Conservation (phyloP, 1,140 invertebrate genomes). For the Drosophila ironensis region DNA sequence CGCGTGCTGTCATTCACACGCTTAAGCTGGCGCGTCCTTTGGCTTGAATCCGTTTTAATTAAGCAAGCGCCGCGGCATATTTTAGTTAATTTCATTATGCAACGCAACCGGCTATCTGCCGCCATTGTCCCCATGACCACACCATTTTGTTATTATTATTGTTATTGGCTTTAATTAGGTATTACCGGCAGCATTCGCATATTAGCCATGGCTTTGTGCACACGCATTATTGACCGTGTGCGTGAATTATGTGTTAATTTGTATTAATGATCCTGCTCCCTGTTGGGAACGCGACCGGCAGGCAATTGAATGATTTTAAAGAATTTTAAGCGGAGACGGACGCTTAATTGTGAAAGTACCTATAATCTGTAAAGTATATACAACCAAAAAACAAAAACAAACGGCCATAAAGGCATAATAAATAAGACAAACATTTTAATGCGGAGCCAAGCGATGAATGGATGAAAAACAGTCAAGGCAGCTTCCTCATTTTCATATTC, state of each 20-base stretch:
- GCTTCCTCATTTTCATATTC: too few relatives aligned
- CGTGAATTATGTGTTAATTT: conserved; percentile 69
- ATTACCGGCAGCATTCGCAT: conserved; percentile 69
- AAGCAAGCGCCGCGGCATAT: conserved; percentile 67
- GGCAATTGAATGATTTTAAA: conserved; percentile 40
- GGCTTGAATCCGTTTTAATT: conserved; percentile 64
- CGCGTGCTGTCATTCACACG: conserved; percentile 45
- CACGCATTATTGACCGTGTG: conserved; percentile 47
- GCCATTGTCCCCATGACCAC: conserved; percentile 20
- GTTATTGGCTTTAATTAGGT: conserved; percentile 76
- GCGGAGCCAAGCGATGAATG: conserved; percentile 22
- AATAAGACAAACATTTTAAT: conserved; percentile 56
- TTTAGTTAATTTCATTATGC: conserved; percentile 77
- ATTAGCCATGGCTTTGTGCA: conserved; percentile 64
- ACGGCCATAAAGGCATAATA: conserved; percentile 40
- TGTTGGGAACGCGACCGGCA: not conserved
- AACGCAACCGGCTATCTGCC: conserved; percentile 25
- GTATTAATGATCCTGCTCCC: conserved; percentile 49
- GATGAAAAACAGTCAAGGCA: conserved; percentile 46
- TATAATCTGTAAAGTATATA: conserved; percentile 72
- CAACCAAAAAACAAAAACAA: conserved; percentile 48
- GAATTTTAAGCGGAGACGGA: conserved; percentile 39
- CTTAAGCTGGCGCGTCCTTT: conserved; percentile 42
- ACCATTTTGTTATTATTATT: conserved; percentile 37
- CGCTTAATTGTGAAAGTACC: conserved; percentile 43